Evolutionary conservation across 1,140 invertebrate genomes (phyloP).

Genomic region (Aphelenchoides besseyi): DNA sequence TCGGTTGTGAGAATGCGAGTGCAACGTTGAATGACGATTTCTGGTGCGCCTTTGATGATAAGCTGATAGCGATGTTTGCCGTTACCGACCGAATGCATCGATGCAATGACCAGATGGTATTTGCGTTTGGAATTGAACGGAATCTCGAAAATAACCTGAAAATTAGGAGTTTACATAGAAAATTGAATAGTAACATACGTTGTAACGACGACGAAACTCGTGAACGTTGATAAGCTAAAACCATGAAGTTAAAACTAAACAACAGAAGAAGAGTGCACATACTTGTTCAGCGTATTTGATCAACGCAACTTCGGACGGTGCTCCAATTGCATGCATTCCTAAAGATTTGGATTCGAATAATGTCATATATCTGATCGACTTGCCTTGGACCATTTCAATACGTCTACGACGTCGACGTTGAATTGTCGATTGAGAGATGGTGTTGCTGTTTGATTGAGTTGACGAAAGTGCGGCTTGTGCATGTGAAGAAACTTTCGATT

Average conservation of each 20-base stretch:
- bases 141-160: conserved; percentile 60
- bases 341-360: too few species aligned
- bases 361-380: too few species aligned
- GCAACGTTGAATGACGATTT: conserved; percentile 51
- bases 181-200: conserved; percentile 22
- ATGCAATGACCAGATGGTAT: conserved; percentile 53
- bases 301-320: conserved; percentile 54
- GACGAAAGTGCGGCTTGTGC: neutral
- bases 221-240: conserved; percentile 38
- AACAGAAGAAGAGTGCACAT: too few species aligned
- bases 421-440: conserved; percentile 21
- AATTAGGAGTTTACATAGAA: conserved; percentile 30
- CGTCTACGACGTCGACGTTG: conserved; percentile 20
- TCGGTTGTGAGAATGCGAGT: conserved; percentile 39
- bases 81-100: conserved; percentile 23
- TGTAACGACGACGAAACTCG: conserved; percentile 32
- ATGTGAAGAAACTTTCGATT: neutral
- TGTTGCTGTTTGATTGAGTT: conserved; percentile 8
- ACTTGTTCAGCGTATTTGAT: conserved; percentile 40
- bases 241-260: too few species aligned
- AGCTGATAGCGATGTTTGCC: conserved; percentile 42
- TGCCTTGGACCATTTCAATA: conserved; percentile 30
- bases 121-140: conserved; percentile 59
- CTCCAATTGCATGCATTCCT: conserved; percentile 39
- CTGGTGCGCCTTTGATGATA: conserved; percentile 56